Base-by-base conservation (phyloP, 2,113 vertebrate genomes). In the Malaclemys terrapin region DNA sequence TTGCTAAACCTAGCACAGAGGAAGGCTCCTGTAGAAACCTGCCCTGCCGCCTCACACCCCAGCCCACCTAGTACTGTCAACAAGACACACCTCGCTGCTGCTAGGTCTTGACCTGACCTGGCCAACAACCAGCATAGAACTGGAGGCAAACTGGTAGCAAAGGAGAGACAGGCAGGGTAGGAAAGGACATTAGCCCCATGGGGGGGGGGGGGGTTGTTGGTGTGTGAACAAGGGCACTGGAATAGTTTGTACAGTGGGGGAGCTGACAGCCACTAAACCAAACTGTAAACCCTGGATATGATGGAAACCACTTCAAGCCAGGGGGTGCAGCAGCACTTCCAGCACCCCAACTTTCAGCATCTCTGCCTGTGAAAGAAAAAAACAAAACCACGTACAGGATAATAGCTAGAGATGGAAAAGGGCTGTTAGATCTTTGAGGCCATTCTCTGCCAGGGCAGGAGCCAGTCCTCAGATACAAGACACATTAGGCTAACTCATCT, bases 401-500 rank as follows among this genome's bases (percentile, higher is more conserved):
- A 2, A 80, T 17, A 82, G 4, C 12, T 22, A 72, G 76, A n/a
- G 38, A 10, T 0, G 11, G 80, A 85, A 53, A 80, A 59, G 89
- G 6, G 19, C 35, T 49, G 14, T 38, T 78, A 94, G 25, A 47
- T 85, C 76, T 90, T 35, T 2, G 10, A 80, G 17, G 27, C 84
- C 1, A 27, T 84, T 72, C 93, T 76, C 56, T 3, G 1, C 79
- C 24, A 38, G 10, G 83, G 75, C 42, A 29, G 84, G 5, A 75
- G 17, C 59, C 81, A 50, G 38, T 82, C 81, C 87, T 76, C 42
- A 35, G 84, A 94, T 47, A 62, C 14, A 35, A 16, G 62, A 35
- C 7, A 78, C 0, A 0, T 5, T 45, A 25, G 72, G 24, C 42
- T 42, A 75, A 42, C 42, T 24, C 24, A 25, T 8, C 38, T 50